phyloP scores from a whole-genome alignment of 2,113 vertebrate genomes.

The Sphaerodactylus townsendi region DNA sequence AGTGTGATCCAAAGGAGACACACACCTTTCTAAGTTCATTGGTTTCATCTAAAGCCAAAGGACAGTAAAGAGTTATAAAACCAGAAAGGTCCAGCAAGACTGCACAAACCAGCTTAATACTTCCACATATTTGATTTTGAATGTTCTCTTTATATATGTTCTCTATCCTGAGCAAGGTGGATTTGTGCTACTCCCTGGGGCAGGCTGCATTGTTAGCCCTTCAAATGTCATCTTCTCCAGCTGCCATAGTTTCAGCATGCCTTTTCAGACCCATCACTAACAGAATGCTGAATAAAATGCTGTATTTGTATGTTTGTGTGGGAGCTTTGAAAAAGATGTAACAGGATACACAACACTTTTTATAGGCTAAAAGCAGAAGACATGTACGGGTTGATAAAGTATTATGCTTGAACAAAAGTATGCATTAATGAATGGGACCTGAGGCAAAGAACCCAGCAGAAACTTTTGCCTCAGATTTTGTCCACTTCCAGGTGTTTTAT shows the following conservation, averaged over 20 bases:
- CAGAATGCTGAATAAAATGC: neutral
- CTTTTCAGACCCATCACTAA: neutral
- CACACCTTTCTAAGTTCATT: no score
- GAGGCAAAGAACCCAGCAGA: neutral
- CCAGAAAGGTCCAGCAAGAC: neutral
- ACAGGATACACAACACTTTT: neutral
- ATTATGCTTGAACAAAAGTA: neutral
- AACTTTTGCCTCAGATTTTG: neutral
- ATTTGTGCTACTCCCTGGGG: neutral
- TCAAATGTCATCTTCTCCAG: neutral
- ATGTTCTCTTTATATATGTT: neutral
- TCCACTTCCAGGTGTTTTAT: neutral
- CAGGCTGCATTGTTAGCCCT: neutral
- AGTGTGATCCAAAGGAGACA: no score
- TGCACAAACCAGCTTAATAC: neutral
- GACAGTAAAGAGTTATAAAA: neutral
- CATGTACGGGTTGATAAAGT: neutral
- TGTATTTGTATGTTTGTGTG: neutral
- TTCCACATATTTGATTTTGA: neutral
- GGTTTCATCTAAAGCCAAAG: neutral
- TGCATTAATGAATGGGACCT: neutral
- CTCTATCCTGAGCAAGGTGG: neutral
- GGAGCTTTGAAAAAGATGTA: neutral
- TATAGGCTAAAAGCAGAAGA: neutral
- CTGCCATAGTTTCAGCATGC: neutral